These are phyloP conservation scores for Microchirus variegatus DNA, from an alignment of 2,797 vertebrate genomes.

Conservation along the genomic window DNA sequence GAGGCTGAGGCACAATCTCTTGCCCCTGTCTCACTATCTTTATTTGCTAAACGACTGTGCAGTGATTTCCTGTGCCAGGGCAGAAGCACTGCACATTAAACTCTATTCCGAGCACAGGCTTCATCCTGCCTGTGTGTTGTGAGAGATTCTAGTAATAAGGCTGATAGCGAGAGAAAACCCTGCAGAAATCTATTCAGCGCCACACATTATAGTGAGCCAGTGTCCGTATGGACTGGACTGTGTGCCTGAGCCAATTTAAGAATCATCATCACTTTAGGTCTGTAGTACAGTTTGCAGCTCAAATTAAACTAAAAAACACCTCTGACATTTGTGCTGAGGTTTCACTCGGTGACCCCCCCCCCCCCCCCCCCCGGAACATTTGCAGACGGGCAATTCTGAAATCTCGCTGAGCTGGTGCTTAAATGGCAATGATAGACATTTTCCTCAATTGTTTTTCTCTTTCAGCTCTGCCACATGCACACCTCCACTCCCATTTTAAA, in stretches of 20 bases:
- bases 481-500: conserved; percentile 26
- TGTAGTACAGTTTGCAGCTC: conserved; percentile 16
- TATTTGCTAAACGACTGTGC: conserved; percentile 58
- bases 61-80: conserved; percentile 55
- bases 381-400: conserved; percentile 29
- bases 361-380: conserved; percentile 30
- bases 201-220: conserved; percentile 39
- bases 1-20: conserved; percentile 31
- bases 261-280: conserved; percentile 44
- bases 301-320: conserved; percentile 48
- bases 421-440: conserved; percentile 37
- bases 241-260: conserved; percentile 38
- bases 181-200: conserved; percentile 63
- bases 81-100: conserved; percentile 45
- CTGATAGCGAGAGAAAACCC: conserved; percentile 61
- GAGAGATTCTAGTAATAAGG: conserved; percentile 61
- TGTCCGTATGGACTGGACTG: conserved; percentile 31
- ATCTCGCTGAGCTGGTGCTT: conserved; percentile 28
- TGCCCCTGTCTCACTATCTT: conserved; percentile 20
- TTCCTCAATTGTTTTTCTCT: conserved; percentile 17
- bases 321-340: conserved; percentile 46
- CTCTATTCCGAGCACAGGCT: conserved; percentile 47
- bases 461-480: neutral
- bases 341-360: conserved; percentile 29
- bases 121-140: conserved; percentile 45